These are phyloP conservation scores for Syngnathoides biaculeatus DNA, from an alignment of 2,113 vertebrate species.

Conservation along the genomic window DNA sequence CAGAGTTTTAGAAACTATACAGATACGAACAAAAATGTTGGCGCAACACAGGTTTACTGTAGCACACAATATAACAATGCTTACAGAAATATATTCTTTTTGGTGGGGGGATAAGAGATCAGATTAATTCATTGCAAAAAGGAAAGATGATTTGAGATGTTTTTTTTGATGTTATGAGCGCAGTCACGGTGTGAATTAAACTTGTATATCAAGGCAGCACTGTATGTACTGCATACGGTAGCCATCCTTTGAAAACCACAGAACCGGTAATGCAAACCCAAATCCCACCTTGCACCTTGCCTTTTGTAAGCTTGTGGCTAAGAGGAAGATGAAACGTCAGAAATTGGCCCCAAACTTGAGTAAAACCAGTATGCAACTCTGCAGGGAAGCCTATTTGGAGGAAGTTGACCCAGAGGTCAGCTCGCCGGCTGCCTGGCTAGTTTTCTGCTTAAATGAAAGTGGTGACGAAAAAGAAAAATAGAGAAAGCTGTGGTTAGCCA, in stretches of 20 bases:
- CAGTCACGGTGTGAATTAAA: too few relatives aligned
- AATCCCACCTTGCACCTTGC: neutral
- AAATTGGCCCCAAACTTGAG: slow-evolving; percentile 40
- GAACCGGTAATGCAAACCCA: neutral
- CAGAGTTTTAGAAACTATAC: too few relatives aligned
- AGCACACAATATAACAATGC: too few relatives aligned
- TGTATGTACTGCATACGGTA: too few relatives aligned
- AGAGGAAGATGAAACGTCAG: slow-evolving; percentile 35
- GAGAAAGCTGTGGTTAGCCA: slow-evolving; percentile 52
- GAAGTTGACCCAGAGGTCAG: slow-evolving; percentile 52
- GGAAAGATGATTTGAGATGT: too few relatives aligned
- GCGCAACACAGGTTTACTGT: too few relatives aligned
- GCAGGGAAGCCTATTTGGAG: slow-evolving; percentile 69
- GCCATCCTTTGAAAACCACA: neutral
- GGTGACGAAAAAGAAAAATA: slow-evolving; percentile 47
- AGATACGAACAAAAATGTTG: too few relatives aligned
- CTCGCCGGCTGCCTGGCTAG: slow-evolving; percentile 48
- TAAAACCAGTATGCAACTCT: neutral
- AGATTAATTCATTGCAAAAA: too few relatives aligned
- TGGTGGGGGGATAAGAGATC: too few relatives aligned
- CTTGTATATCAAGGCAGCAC: too few relatives aligned
- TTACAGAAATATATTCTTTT: too few relatives aligned
- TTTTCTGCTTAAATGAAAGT: slow-evolving; percentile 62
- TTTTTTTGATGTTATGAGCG: too few relatives aligned
- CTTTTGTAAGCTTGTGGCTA: slow-evolving; percentile 21